Conservation (phyloP, 2,797 vertebrate genomes). For the Octomys mimax region DNA sequence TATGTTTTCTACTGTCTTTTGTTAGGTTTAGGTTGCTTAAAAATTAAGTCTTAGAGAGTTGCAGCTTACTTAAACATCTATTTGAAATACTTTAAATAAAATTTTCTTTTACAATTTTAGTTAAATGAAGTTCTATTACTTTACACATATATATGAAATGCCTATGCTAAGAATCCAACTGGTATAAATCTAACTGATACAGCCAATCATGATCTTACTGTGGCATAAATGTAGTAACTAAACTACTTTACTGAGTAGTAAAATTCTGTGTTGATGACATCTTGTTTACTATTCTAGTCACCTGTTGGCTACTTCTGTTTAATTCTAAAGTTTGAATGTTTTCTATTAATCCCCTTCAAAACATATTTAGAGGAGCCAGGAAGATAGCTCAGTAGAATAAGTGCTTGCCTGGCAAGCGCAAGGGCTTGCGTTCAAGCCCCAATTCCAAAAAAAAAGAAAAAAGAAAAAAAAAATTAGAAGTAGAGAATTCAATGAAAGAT, state of each 20-base stretch:
- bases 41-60: not conserved
- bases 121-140: not conserved
- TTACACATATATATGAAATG: not conserved
- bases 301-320: not conserved
- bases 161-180: not conserved
- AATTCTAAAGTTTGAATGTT: not conserved
- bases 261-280: not conserved
- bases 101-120: not conserved
- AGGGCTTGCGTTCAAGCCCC: too few relatives aligned
- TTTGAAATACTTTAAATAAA: not conserved
- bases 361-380: not conserved
- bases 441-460: too few relatives aligned
- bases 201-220: not conserved
- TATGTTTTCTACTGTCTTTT: not conserved
- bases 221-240: not conserved
- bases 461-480: not conserved
- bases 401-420: too few relatives aligned
- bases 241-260: not conserved
- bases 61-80: not conserved
- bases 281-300: not conserved
- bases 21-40: not conserved
- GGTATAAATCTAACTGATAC: not conserved
- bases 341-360: not conserved
- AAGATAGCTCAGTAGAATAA: too few relatives aligned
- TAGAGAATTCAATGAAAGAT: not conserved